Percentiles rank a stretch among this genome's conserved stretches.
Conservation (phyloP, 2,888 invertebrate species). For the Melanostoma mellinum region DNA sequence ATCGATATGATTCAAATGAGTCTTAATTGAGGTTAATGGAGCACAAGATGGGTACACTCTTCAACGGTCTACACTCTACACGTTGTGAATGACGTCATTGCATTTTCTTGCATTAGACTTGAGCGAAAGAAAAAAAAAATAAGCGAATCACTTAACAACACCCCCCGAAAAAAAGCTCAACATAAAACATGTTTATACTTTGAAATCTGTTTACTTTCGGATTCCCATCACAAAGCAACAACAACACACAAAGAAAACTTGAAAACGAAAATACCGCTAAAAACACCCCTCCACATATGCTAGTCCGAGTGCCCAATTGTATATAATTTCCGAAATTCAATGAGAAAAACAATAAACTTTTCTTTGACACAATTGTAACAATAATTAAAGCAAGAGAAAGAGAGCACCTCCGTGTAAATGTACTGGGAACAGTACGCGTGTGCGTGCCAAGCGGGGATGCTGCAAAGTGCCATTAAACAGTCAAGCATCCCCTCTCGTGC, state of each 20-base stretch:
- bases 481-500: slow-evolving; percentile 65
- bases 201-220: slow-evolving; percentile 60
- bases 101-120: slow-evolving; percentile 54
- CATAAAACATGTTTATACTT: slow-evolving; percentile 34
- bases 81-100: slow-evolving; percentile 69
- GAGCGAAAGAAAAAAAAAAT: slow-evolving; percentile 19
- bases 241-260: slow-evolving; percentile 19
- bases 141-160: slow-evolving; percentile 23
- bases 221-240: slow-evolving; percentile 38
- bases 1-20: slow-evolving; percentile 68
- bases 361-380: slow-evolving; percentile 64
- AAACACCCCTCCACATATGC: slow-evolving; percentile 23
- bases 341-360: slow-evolving; percentile 64
- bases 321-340: slow-evolving; percentile 62
- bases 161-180: not conserved
- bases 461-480: slow-evolving; percentile 58
- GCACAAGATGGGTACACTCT: slow-evolving; percentile 56
- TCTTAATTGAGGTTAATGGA: slow-evolving; percentile 72
- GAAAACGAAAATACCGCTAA: slow-evolving; percentile 31
- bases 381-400: slow-evolving; percentile 15
- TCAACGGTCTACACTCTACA: slow-evolving; percentile 30
- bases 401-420: slow-evolving; percentile 12
- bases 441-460: slow-evolving; percentile 59
- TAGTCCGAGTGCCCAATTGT: slow-evolving; percentile 34
- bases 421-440: slow-evolving; percentile 54